Evolutionary conservation across 2,888 invertebrate genomes (phyloP).

Genomic region (Acronicta leporina): DNA sequence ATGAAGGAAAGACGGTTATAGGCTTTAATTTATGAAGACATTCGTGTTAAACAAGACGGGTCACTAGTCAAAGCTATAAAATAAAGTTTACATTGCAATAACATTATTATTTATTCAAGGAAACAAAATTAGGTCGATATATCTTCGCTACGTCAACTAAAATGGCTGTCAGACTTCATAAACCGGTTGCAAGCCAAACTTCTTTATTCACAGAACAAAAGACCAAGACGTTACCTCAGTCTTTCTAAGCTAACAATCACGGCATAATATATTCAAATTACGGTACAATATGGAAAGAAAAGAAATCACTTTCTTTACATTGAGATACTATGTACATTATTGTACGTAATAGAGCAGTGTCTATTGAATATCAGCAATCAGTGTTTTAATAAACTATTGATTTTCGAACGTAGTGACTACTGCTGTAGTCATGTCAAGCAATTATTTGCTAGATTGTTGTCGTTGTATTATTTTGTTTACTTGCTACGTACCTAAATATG

Average conservation of each 20-base stretch:
- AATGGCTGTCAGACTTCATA: constrained; percentile 7
- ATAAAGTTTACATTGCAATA: constrained; percentile 1
- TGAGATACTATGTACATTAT: background rate
- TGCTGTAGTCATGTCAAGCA: too few species aligned
- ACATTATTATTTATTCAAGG: background rate
- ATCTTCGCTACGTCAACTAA: constrained; percentile 7
- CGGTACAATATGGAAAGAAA: constrained; percentile 56
- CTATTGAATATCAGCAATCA: background rate
- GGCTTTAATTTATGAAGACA: too few species aligned
- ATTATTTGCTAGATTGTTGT: too few species aligned
- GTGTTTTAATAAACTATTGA: background rate
- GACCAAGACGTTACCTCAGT: constrained; percentile 24
- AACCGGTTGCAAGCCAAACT: constrained; percentile 27
- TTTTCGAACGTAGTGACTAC: background rate
- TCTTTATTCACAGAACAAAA: constrained; percentile 40
- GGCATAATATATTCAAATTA: constrained; percentile 76
- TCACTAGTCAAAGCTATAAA: background rate
- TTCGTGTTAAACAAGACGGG: too few species aligned
- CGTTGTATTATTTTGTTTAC: too few species aligned
- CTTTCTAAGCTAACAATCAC: constrained; percentile 64
- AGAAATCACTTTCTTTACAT: constrained; percentile 64
- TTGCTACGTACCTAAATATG: too few species aligned
- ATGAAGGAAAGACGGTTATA: too few species aligned
- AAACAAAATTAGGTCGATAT: constrained; percentile 7
- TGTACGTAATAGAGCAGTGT: too few species aligned